Evolutionary conservation across 1,140 invertebrate genomes (phyloP).

Genomic region (Cecropterus lyciades): DNA sequence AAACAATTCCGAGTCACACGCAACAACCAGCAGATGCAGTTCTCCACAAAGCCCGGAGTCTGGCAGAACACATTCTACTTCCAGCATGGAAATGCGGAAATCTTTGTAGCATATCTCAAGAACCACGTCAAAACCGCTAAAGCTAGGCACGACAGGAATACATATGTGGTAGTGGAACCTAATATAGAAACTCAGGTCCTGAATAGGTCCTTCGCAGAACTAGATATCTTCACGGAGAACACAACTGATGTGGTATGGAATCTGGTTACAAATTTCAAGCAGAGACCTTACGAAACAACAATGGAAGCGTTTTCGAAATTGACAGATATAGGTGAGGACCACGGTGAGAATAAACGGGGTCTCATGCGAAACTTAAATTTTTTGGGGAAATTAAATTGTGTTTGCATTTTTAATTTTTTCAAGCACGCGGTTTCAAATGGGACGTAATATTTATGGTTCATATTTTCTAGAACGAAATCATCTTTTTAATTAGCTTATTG

Average conservation of each 20-base stretch:
- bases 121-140: constrained; percentile 86
- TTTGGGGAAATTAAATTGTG: no score
- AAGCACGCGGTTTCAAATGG: no score
- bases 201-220: constrained; percentile 93
- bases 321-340: constrained; percentile 87
- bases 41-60: constrained; percentile 90
- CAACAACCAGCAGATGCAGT: constrained; percentile 88
- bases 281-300: constrained; percentile 92
- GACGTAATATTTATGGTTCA: no score
- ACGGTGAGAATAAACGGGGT: no score
- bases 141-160: constrained; percentile 88
- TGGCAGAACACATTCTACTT: constrained; percentile 93
- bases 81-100: constrained; percentile 92
- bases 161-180: constrained; percentile 88
- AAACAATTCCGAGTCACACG: constrained; percentile 88
- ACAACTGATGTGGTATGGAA: constrained; percentile 88
- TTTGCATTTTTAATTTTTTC: no score
- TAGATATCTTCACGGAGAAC: constrained; percentile 91
- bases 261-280: constrained; percentile 88
- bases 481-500: no score
- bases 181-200: constrained; percentile 88
- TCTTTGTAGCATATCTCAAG: constrained; percentile 89
- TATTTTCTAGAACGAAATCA: no score
- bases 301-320: constrained; percentile 93
- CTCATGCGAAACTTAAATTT: no score